Evolutionary conservation across 2,113 vertebrate genomes (phyloP), one percentile per base, ranked within the genome.

Genomic region (Ahaetulla prasina): DNA sequence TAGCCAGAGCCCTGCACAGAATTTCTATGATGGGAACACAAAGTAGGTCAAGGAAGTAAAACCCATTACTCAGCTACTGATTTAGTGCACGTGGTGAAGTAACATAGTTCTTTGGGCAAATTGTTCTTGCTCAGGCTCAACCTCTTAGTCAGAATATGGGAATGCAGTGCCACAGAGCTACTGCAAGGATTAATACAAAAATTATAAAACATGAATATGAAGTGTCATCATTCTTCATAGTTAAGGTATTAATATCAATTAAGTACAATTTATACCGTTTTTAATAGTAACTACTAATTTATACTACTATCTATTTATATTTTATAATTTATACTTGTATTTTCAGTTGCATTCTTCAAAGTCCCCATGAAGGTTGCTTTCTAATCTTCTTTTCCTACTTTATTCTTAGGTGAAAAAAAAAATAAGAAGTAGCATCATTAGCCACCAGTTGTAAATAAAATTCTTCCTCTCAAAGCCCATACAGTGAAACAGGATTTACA

Each of bases 361-460:
- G 35, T 43, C 18, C 35, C 35, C 74, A 80, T 2, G 10, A 80
- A 80, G 20, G 20, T 80, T 80, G 22, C 35, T 80, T 80, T 80
- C 35, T 80, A 80, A 80, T 80, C 74, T 43, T n/a, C n/a, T 35
- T 74, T 74, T 35, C 27, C 35, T 89, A 90, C 91, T 90, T 92
- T 30, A 54, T 18, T 0, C 43, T 68, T 30, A 52, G n/a, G 18
- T 23, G 74, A 20, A 85, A 93, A 94, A 94, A 87, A 91, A 50
- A 27, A 84, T 68, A 87, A 16, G 18, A 88, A 88, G 22, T 52
- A 25, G n/a, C 7, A 5, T 89, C 6, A 86, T 12, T 20, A 80
- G 27, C 88, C 92, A 94, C 85, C 27, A 87, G 10, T 18, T 92
- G 92, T 91, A 92, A 93, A 94, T 89, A 94, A 87, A 93, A 27